Evolutionary conservation across 2,888 invertebrate genomes (phyloP), one percentile per base, ranked within the genome.

Genomic region (Globia sparganii): DNA sequence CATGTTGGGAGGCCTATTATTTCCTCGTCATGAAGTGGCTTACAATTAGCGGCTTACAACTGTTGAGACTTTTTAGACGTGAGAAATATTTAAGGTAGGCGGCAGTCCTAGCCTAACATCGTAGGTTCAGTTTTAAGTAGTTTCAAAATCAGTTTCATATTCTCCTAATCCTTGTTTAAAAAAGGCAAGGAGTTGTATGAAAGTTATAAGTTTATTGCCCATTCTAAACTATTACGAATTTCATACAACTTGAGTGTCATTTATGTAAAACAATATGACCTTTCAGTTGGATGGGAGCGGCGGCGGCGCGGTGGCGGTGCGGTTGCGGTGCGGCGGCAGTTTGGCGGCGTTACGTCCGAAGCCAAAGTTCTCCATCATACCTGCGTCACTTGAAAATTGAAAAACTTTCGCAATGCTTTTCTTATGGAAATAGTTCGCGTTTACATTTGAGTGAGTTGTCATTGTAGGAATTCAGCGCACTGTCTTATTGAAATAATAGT

Each of bases 361-460:
- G 94, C 93, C 93, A 93, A 95, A 95, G 93, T 96, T 96, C 94
- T 92, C 91, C 94, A 95, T 96, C 96, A 96, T 96, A 96, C 96
- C 96, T 96, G 96, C 95, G 95, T 96, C 96, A 95, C 95, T 96
- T 95, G 95, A 96, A 96, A 96, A 96, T 96, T 96, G 96, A 96
- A 96, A 96, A 96, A 96, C 95, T 96, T 96, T 96, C 86, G 94
- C 95, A 94, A 96, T 96, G 96, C 95, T 94, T 96, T 95, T 95
- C 95, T 95, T 94, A 96, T 95, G 95, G 95, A 96, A 96, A 95
- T 96, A 95, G 95, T 95, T 96, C 91, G 92, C 94, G 94, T 95
- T 96, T 94, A 94, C 94, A 93, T 95, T 94, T 95, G 95, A 95
- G 94, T 95, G 95, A 95, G 94, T 96, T 94, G 95, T 96, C 95